Conservation (phyloP, 1,140 invertebrate species). For the Bombus consobrinus region DNA sequence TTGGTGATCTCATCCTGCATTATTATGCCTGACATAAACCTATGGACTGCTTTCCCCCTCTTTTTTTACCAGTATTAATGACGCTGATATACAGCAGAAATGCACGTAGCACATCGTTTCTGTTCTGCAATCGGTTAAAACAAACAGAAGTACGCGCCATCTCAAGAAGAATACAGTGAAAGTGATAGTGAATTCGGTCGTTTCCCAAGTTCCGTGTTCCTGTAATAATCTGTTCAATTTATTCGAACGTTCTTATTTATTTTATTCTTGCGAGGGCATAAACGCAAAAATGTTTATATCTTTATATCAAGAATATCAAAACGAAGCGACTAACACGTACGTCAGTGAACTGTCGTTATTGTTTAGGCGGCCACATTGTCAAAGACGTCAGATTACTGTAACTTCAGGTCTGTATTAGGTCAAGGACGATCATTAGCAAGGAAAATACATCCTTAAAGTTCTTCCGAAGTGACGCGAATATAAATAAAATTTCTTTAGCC, state of each 20-base stretch:
- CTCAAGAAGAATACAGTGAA: constrained; percentile 48
- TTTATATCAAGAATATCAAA: constrained; percentile 78
- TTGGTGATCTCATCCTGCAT: constrained; percentile 80
- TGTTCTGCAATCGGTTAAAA: constrained; percentile 74
- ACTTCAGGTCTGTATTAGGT: constrained; percentile 63
- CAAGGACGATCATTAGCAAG: not conserved
- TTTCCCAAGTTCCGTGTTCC: not conserved
- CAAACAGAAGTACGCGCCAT: constrained; percentile 60
- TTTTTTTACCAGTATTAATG: constrained; percentile 61
- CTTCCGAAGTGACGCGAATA: not conserved
- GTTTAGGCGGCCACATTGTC: constrained; percentile 67
- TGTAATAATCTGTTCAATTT: not conserved
- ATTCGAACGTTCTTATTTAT: too few species aligned
- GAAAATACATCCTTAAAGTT: not conserved
- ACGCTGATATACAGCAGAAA: constrained; percentile 59
- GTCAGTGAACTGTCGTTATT: constrained; percentile 76
- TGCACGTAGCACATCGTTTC: constrained; percentile 67
- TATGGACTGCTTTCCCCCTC: constrained; percentile 66
- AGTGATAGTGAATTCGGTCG: constrained; percentile 42
- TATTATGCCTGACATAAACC: constrained; percentile 78
- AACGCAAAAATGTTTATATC: constrained; percentile 75
- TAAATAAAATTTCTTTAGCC: not conserved
- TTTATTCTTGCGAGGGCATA: not conserved
- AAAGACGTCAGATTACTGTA: constrained; percentile 32
- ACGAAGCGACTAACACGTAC: constrained; percentile 67